A percentile compares a stretch with the other conserved stretches of the same genome.
Conservation (phyloP, 2,113 vertebrate genomes). For the Silurus meridionalis region DNA sequence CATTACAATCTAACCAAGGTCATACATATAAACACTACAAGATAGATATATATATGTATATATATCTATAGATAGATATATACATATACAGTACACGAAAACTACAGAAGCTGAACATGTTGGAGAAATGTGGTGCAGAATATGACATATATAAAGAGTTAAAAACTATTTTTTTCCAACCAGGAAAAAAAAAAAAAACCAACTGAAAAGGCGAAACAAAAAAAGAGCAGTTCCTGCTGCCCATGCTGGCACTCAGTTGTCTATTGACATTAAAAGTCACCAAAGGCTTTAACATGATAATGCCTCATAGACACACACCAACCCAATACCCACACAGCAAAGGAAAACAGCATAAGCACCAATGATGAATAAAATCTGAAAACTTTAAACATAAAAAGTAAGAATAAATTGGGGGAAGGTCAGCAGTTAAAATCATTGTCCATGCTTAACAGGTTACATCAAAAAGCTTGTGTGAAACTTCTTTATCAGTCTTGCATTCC, state of each 20-base stretch:
- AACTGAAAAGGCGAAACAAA: background rate
- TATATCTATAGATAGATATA: no score
- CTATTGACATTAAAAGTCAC: constrained; percentile 11
- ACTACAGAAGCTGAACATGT: background rate
- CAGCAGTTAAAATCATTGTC: constrained; percentile 23
- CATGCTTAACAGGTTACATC: constrained; percentile 23
- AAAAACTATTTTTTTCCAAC: background rate
- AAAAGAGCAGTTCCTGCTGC: constrained; percentile 42
- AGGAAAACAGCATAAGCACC: background rate
- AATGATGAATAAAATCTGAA: background rate
- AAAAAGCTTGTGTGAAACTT: constrained; percentile 34
- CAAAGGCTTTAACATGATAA: background rate
- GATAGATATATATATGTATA: background rate
- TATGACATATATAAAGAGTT: background rate
- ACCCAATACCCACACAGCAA: background rate
- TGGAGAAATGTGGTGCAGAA: background rate
- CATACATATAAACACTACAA: background rate
- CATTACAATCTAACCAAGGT: background rate
- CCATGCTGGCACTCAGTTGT: background rate
- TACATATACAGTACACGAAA: background rate
- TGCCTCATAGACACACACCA: background rate
- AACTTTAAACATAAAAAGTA: constrained; percentile 18
- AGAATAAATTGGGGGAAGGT: constrained; percentile 17
- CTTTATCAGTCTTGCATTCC: constrained; percentile 45
- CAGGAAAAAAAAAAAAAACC: background rate